A percentile compares a stretch with the other conserved stretches of the same genome.
These are phyloP conservation scores for Apogon talboti DNA, from an alignment of 2,797 vertebrate genomes.

Conservation along the genomic window DNA sequence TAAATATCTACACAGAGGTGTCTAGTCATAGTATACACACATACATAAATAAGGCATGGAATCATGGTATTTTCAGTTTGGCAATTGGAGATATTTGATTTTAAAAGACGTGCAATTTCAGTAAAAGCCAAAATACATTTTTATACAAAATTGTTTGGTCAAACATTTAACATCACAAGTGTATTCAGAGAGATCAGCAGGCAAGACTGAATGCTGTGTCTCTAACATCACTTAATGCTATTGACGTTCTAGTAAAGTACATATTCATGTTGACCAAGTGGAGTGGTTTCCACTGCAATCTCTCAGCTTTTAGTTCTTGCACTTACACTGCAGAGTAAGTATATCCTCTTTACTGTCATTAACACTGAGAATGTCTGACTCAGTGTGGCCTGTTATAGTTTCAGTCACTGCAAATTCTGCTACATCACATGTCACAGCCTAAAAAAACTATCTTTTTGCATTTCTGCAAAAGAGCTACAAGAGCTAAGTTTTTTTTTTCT, in stretches of 20 bases:
- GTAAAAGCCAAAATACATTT: background rate
- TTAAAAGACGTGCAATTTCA: background rate
- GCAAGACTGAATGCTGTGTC: background rate
- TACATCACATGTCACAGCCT: background rate
- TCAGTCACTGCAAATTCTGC: conserved; percentile 24
- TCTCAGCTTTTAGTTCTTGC: conserved; percentile 37
- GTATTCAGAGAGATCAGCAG: background rate
- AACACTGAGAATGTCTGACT: conserved; percentile 35
- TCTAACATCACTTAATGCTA: background rate
- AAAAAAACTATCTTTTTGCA: conserved; percentile 13
- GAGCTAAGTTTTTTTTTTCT: conserved; percentile 15
- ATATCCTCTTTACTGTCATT: conserved; percentile 57
- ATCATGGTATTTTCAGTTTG: too few species aligned
- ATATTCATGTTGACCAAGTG: conserved; percentile 11
- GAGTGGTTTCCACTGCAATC: conserved; percentile 29
- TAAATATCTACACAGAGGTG: too few species aligned
- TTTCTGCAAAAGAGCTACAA: conserved; percentile 13
- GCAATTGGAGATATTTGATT: background rate
- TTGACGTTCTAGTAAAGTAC: background rate
- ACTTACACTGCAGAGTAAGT: conserved; percentile 28
- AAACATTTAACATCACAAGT: background rate
- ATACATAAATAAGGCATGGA: too few species aligned
- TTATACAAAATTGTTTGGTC: background rate
- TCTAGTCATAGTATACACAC: too few species aligned
- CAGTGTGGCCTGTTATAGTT: conserved; percentile 25